Base-by-base conservation (phyloP, 2,113 vertebrate genomes). In the Steatornis caripensis region DNA sequence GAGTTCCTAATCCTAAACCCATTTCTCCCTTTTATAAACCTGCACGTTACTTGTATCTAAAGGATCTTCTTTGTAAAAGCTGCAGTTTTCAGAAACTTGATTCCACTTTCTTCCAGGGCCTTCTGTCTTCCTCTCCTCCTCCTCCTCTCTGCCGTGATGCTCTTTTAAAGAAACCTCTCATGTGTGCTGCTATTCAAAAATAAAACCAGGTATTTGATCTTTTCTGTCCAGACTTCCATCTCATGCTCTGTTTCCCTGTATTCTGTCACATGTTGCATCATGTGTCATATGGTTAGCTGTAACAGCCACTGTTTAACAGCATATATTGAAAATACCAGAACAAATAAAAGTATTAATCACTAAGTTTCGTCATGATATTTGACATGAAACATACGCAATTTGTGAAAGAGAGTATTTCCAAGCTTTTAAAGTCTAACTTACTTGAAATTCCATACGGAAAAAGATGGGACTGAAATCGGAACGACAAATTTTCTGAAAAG, bases 1-100 rank as follows among this genome's bases (percentile, higher is more conserved):
- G 37, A 95, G 92, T 81, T 92, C 89, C 78, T 96, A 90, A 95
- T 97, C 93, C 95, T 95, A 89, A 96, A 92, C 53, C 72, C 83
- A 89, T 77, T 97, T 89, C 91, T 87, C 68, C 45, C 76, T 97
- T 94, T 93, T 91, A 49, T 87, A 96, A 95, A 92, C 15, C 84
- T 54, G 61, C 60, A 91, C 2, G 7, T 92, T 95, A 90, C 94
- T 97, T 95, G 91, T 94, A 70, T 92, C 90, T 90, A 89, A 97
- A 95, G 86, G 51, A 92, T 69, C 70, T 87, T 78, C 90, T 96
- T 93, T 96, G 81, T 93, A 91, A 90, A 89, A 41, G 87, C 74
- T 22, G 29, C 74, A 64, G 75, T 91, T 96, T 87, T 97, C 84
- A 95, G 90, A 95, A 95, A 90, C 65, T 89, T 89, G 48, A 95